Percentiles rank a stretch among this genome's conserved stretches.
phyloP scores from a whole-genome alignment of 2,113 vertebrate species.

The Girardinichthys multiradiatus region DNA sequence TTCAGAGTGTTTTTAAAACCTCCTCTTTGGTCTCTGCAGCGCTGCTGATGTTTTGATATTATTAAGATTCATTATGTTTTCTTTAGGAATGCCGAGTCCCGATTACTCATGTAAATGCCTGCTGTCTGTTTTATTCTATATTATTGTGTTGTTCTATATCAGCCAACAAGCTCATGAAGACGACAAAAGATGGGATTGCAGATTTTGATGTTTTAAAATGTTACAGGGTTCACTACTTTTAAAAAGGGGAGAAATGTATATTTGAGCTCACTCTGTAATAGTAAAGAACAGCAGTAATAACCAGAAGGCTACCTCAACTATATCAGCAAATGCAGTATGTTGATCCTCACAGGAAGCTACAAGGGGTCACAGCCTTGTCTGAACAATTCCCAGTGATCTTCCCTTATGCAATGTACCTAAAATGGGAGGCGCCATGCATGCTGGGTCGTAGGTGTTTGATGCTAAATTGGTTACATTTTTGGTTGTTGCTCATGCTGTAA shows the following conservation, averaged over 20 bases:
- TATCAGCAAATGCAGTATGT: constrained; percentile 44
- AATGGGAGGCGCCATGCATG: background rate
- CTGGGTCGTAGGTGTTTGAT: constrained; percentile 23
- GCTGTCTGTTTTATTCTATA: too few relatives aligned
- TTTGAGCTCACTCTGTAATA: background rate
- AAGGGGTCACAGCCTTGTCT: constrained; percentile 48
- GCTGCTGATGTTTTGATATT: too few relatives aligned
- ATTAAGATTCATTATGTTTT: too few relatives aligned
- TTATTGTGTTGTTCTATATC: background rate
- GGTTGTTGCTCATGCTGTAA: background rate
- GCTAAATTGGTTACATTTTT: constrained; percentile 17
- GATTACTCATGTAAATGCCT: too few relatives aligned
- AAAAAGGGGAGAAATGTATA: background rate
- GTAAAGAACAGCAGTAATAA: constrained; percentile 7
- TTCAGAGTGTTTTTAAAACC: background rate
- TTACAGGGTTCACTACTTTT: background rate
- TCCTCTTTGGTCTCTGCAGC: too few relatives aligned
- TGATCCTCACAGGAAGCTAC: constrained; percentile 57
- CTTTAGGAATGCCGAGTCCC: too few relatives aligned
- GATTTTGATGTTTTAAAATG: background rate
- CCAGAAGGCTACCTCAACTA: constrained; percentile 20
- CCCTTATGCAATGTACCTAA: constrained; percentile 51
- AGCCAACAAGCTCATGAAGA: background rate
- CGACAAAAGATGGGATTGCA: background rate
- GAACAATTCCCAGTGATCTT: constrained; percentile 56